phyloP scores from a whole-genome alignment of 2,888 invertebrate species.

The Meganola albula region DNA sequence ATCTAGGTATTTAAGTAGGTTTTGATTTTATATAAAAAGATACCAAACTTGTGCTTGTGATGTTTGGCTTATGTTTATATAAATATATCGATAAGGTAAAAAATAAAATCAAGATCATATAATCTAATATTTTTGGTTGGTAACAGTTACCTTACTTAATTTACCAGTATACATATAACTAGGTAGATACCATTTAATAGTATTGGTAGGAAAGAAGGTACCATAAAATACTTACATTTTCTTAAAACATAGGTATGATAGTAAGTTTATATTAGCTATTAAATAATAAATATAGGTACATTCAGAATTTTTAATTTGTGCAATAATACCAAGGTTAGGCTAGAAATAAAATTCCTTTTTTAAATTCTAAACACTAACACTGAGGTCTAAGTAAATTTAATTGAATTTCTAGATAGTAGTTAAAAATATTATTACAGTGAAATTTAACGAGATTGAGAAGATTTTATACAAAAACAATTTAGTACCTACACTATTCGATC shows the following conservation, averaged over 20 bases:
- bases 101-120: too few species aligned
- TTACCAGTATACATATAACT: too few species aligned
- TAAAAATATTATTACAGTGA: constrained; percentile 22
- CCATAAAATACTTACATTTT: constrained; percentile 18
- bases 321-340: constrained; percentile 22
- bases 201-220: constrained; percentile 15
- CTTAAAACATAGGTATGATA: constrained; percentile 14
- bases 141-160: too few species aligned
- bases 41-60: too few species aligned
- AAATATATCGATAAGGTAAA: too few species aligned
- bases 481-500: constrained; percentile 12
- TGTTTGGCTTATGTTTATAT: too few species aligned
- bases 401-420: constrained; percentile 23
- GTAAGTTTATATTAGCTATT: too few species aligned
- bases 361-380: constrained; percentile 18
- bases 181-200: too few species aligned
- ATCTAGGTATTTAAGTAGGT: too few species aligned
- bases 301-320: constrained; percentile 33
- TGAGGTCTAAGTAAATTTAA: constrained; percentile 26
- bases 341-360: constrained; percentile 15
- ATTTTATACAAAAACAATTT: constrained; percentile 16
- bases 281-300: too few species aligned
- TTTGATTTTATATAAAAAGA: too few species aligned
- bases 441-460: constrained; percentile 17
- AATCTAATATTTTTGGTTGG: too few species aligned